Evolutionary conservation across 2,113 vertebrate genomes (phyloP).

Genomic region (Aldabrachelys gigantea): DNA sequence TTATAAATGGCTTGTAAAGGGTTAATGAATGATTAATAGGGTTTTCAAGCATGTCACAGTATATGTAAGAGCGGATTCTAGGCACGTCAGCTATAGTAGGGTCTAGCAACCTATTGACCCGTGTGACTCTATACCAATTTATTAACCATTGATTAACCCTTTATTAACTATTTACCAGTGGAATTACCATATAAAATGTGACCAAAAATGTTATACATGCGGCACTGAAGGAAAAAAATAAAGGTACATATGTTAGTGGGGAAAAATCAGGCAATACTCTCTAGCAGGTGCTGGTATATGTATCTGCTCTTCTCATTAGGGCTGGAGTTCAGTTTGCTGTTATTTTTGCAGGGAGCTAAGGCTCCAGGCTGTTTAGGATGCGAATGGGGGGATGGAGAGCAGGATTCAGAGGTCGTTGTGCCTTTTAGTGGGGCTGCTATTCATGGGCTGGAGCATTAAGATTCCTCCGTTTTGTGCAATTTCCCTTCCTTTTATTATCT

Average conservation of each 20-base stretch:
- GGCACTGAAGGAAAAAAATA: not conserved
- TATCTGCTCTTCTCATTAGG: not conserved
- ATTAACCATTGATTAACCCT: not conserved
- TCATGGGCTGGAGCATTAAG: not conserved
- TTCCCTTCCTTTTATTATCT: not conserved
- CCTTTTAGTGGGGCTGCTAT: not conserved
- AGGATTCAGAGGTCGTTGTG: not conserved
- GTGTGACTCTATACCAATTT: not conserved
- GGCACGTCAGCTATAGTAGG: not conserved
- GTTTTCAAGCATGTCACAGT: not conserved
- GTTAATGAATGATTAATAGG: not conserved
- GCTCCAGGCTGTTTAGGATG: not conserved
- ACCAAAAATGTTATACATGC: not conserved
- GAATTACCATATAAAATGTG: not conserved
- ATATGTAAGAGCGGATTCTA: not conserved
- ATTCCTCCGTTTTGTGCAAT: not conserved
- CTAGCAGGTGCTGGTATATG: not conserved
- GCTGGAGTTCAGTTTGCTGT: not conserved
- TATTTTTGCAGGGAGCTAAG: not conserved
- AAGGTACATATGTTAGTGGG: not conserved
- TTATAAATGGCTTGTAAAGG: not conserved
- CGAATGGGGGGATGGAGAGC: not conserved
- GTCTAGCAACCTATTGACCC: not conserved
- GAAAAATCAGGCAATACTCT: not conserved
- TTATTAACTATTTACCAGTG: not conserved